phyloP scores from a whole-genome alignment of 2,888 invertebrate genomes.

The Drosophila affinis region DNA sequence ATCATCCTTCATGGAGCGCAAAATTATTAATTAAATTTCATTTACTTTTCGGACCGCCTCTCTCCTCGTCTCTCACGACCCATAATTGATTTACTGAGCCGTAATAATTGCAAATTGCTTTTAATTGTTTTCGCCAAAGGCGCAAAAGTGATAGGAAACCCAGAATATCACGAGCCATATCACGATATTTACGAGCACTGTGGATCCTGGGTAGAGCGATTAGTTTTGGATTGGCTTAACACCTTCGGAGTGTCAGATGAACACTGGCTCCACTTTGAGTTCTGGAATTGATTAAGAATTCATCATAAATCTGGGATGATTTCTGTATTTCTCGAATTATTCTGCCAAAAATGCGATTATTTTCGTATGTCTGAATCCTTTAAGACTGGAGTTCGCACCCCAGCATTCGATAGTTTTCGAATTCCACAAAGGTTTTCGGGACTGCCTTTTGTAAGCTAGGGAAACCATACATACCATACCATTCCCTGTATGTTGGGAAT shows the following conservation, averaged over 20 bases:
- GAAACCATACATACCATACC: no score
- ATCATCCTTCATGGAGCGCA: conserved; percentile 67
- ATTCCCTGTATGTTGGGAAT: no score
- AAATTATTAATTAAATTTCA: conserved; percentile 66
- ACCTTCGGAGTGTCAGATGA: not conserved
- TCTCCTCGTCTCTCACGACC: conserved; percentile 22
- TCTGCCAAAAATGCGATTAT: no score
- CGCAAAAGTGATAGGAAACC: conserved; percentile 12
- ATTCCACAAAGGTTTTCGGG: no score
- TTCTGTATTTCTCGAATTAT: no score
- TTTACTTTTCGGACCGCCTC: conserved; percentile 31
- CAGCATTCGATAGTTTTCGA: no score
- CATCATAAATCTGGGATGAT: no score
- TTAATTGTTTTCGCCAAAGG: conserved; percentile 60
- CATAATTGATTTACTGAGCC: conserved; percentile 69
- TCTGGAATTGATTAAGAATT: no score
- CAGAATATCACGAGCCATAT: not conserved
- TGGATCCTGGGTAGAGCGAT: not conserved
- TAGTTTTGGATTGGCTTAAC: conserved; percentile 37
- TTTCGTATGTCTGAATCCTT: no score
- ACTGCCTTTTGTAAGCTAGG: no score
- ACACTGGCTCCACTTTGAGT: no score
- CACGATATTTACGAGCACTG: not conserved
- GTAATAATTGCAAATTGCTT: conserved; percentile 68
- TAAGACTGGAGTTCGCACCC: no score